phyloP scores from a whole-genome alignment of 1,140 invertebrate species.

The Penaeus chinensis region DNA sequence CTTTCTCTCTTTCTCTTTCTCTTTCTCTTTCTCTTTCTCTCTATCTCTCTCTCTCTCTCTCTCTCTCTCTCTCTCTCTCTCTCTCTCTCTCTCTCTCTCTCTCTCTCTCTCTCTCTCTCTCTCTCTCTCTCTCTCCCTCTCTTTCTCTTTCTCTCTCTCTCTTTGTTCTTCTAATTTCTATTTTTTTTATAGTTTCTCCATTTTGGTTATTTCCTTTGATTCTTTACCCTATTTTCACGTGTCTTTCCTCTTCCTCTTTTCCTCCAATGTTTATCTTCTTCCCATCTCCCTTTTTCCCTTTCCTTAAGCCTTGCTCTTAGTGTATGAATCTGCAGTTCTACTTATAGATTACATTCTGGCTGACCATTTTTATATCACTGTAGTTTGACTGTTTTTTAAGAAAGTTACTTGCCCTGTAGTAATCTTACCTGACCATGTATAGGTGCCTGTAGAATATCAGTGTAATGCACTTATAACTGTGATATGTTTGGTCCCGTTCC shows the following conservation, averaged over 20 bases:
- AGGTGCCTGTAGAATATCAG: no score
- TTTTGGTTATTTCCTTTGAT: not conserved
- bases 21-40: not conserved
- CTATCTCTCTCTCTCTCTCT: conserved; percentile 2
- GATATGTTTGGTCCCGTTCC: no score
- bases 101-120: not conserved
- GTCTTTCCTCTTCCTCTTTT: not conserved
- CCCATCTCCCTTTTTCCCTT: not conserved
- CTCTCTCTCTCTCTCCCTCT: not conserved
- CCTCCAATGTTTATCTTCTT: not conserved
- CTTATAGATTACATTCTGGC: not conserved
- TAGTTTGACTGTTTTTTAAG: not conserved
- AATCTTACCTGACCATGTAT: no score
- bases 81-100: conserved; percentile 15
- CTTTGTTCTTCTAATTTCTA: not conserved
- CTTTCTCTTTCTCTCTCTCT: not conserved
- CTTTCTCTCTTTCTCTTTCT: not conserved
- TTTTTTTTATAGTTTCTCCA: not conserved
- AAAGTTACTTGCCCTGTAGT: no score
- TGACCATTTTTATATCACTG: not conserved
- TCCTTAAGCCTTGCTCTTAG: not conserved
- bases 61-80: conserved; percentile 11
- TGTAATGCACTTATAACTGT: no score
- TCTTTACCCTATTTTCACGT: not conserved
- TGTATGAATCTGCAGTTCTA: not conserved